Conservation (phyloP, 2,888 invertebrate genomes). For the Sarcophaga subvicina region DNA sequence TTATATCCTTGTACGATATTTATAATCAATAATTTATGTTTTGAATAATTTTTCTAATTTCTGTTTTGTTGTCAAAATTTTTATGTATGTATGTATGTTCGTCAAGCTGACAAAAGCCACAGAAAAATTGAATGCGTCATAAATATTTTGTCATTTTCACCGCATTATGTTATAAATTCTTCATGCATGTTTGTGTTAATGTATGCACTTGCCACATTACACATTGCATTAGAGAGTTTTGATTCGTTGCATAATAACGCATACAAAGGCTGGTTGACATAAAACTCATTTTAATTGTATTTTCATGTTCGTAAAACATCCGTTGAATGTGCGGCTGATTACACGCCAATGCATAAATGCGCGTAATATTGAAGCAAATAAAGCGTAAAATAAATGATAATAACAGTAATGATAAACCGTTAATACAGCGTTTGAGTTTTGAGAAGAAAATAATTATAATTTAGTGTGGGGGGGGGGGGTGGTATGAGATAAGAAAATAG, state of each 20-base stretch:
- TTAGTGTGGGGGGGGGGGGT: neutral
- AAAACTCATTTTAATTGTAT: slow-evolving; percentile 55
- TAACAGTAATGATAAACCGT: slow-evolving; percentile 51
- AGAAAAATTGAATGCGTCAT: no score
- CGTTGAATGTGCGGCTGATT: slow-evolving; percentile 25
- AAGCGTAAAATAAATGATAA: slow-evolving; percentile 58
- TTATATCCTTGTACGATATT: no score
- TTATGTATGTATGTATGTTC: no score
- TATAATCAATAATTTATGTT: no score
- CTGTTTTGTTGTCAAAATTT: no score
- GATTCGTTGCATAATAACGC: neutral
- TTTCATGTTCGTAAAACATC: slow-evolving; percentile 51
- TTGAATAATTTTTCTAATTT: no score
- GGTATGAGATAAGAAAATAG: slow-evolving; percentile 15
- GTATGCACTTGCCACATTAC: neutral
- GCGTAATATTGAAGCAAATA: slow-evolving; percentile 45
- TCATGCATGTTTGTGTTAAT: no score
- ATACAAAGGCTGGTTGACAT: neutral
- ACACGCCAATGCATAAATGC: slow-evolving; percentile 39
- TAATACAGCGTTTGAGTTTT: slow-evolving; percentile 23
- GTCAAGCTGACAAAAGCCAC: no score
- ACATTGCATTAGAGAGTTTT: slow-evolving; percentile 43
- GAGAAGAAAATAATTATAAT: neutral
- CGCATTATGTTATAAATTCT: no score
- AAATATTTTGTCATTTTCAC: no score